Base-by-base conservation (phyloP, 2,888 invertebrate species). In the Lasioglossum lativentre region DNA sequence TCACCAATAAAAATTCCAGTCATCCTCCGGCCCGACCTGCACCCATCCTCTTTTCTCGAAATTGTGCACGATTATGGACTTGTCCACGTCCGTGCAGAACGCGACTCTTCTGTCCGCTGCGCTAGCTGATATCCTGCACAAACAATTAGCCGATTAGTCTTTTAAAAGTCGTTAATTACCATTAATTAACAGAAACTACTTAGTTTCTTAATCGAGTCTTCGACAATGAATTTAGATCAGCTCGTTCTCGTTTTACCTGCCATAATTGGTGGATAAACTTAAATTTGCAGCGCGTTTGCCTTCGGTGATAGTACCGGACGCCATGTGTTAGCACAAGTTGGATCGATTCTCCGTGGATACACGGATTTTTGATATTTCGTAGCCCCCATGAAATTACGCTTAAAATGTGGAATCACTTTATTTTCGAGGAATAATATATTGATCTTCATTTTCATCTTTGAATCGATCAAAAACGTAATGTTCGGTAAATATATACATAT, bases 1-100 rank as follows among this genome's bases (percentile, higher is more conserved):
- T 73, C 94, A 96, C 97, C 99, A 99, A 95, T 99, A 99, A 94
- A 99, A 97, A 95, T 99, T 98, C 99, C 99, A 99, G 92, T 99
- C 98, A 93, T 98, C 99, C 90, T 99, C 98, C 0, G 98, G 97
- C 0, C 97, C 97, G 0, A 98, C 99, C 95, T 98, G 97, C 14
- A 96, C 95, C 99, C 99, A 99, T 19, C 98, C 98, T 78, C 99
- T 96, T 92, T 98, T 98, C 91, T 99, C 98, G 94, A 99, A 99
- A 95, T 98, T 99, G 91, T 97, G 98, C 76, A 98, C 96, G 82
- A 99, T 96, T 16, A 99, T 99, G 38, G 98, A 99, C 95, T 99
- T 99, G 93, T 99, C 99, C 93, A 98, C 96, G 95, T 98, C 98
- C n/a, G 98, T 98, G 93, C 97, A 98, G 94, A 97, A 97, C 19